Evolutionary conservation across 2,797 vertebrate species (phyloP).

Genomic region (Cynopterus sphinx): DNA sequence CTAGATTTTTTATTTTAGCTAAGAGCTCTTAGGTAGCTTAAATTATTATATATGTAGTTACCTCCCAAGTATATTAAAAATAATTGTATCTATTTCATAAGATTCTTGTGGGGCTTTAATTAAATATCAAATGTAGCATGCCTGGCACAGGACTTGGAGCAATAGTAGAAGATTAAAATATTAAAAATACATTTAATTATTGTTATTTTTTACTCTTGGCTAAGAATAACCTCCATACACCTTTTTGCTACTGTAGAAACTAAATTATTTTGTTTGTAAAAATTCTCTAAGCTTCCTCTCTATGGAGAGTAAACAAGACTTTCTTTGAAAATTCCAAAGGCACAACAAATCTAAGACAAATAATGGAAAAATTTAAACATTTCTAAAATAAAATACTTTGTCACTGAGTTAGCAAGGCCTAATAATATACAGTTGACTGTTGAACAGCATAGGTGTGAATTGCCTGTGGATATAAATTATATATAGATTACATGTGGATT

Average conservation of each 20-base stretch:
- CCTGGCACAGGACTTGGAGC: neutral
- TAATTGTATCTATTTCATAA: neutral
- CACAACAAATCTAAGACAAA: neutral
- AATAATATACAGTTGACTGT: neutral
- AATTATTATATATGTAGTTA: neutral
- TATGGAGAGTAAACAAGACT: conserved; percentile 12
- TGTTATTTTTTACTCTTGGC: neutral
- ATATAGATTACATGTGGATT: no score
- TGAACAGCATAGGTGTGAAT: neutral
- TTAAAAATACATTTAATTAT: conserved; percentile 21
- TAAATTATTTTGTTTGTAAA: conserved; percentile 24
- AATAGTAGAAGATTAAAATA: conserved; percentile 7
- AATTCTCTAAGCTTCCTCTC: neutral
- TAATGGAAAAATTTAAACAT: conserved; percentile 33
- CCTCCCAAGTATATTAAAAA: neutral
- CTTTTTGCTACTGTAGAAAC: neutral
- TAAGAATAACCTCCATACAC: neutral
- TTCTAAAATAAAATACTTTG: conserved; percentile 37
- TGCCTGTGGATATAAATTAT: neutral
- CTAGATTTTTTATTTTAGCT: neutral
- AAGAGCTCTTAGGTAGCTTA: neutral
- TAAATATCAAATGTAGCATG: neutral
- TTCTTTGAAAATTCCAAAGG: conserved; percentile 48
- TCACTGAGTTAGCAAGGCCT: neutral
- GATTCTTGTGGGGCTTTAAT: neutral